Percentiles rank a stretch among this genome's conserved stretches.
These are phyloP conservation scores for Stegastes partitus DNA, from an alignment of 2,113 vertebrate genomes.

Conservation along the genomic window DNA sequence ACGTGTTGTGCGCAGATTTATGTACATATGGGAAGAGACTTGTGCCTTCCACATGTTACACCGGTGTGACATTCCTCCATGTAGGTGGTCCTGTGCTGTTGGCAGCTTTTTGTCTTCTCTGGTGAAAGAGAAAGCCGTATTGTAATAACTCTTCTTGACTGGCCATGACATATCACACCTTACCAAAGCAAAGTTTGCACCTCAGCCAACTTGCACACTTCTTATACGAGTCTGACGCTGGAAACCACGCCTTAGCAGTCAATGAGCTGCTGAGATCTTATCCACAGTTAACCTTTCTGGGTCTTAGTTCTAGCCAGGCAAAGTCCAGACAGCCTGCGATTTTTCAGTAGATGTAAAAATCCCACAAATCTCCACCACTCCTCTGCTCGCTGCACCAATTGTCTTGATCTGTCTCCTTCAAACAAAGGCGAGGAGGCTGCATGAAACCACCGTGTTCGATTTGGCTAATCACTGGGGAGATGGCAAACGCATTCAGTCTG, in stretches of 20 bases:
- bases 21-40: conserved; percentile 12
- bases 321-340: conserved; percentile 9
- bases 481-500: conserved; percentile 19
- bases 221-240: conserved; percentile 43
- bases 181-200: conserved; percentile 11
- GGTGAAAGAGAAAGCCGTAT: conserved; percentile 38
- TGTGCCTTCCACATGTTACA: conserved; percentile 43
- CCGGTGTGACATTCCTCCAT: conserved; percentile 16
- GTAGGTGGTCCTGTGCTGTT: conserved; percentile 53
- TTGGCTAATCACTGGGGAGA: conserved; percentile 33
- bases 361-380: neutral
- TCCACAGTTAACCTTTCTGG: conserved; percentile 52
- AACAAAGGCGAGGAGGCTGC: conserved; percentile 13
- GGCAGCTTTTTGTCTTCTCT: conserved; percentile 43
- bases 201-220: conserved; percentile 41
- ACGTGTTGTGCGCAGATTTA: conserved; percentile 43
- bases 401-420: conserved; percentile 27
- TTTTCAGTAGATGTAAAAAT: neutral
- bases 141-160: conserved; percentile 5
- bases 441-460: conserved; percentile 7
- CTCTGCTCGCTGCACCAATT: neutral
- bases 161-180: conserved; percentile 16
- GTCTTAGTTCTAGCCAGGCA: conserved; percentile 10
- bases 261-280: conserved; percentile 66
- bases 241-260: conserved; percentile 59